Conservation (phyloP, 2,888 invertebrate species). For the Hydrotaea diabolus region DNA sequence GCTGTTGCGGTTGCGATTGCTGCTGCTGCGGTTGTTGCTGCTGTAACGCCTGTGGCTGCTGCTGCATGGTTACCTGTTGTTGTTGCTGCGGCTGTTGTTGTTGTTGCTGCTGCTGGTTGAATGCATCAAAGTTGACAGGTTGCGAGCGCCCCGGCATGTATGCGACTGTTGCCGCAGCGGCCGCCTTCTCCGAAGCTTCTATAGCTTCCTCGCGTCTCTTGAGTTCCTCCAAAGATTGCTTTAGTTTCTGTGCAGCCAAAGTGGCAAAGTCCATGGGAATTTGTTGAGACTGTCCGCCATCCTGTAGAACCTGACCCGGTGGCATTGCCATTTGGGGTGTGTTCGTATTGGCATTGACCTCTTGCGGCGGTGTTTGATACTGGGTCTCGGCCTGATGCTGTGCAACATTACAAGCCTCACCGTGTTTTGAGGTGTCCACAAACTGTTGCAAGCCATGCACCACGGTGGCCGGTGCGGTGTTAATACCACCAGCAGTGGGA, state of each 20-base stretch:
- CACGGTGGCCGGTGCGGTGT: constrained; percentile 81
- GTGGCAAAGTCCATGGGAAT: constrained; percentile 76
- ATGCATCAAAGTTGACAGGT: constrained; percentile 64
- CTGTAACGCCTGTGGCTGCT: constrained; percentile 80
- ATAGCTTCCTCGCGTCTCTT: constrained; percentile 77
- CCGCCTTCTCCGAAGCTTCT: constrained; percentile 69
- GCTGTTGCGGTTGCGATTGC: constrained; percentile 74
- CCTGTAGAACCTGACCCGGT: constrained; percentile 44
- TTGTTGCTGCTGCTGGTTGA: constrained; percentile 82
- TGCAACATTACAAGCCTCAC: constrained; percentile 68
- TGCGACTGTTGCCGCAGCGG: constrained; percentile 58
- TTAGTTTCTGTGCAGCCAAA: constrained; percentile 75
- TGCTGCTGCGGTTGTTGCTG: constrained; percentile 73
- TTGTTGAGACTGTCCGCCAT: constrained; percentile 77
- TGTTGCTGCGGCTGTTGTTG: constrained; percentile 75
- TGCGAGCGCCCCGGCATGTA: constrained; percentile 72
- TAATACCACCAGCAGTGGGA: constrained; percentile 63
- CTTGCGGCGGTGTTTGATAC: constrained; percentile 81
- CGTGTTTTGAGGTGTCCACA: constrained; percentile 55
- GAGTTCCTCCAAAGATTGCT: constrained; percentile 77
- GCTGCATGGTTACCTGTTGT: constrained; percentile 44
- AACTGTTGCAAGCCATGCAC: constrained; percentile 77
- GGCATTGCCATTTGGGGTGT: constrained; percentile 64
- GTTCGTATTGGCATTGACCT: constrained; percentile 80
- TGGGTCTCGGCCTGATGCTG: constrained; percentile 81